Evolutionary conservation across 2,888 invertebrate species (phyloP).

Genomic region (Agonopterix subpropinquella): DNA sequence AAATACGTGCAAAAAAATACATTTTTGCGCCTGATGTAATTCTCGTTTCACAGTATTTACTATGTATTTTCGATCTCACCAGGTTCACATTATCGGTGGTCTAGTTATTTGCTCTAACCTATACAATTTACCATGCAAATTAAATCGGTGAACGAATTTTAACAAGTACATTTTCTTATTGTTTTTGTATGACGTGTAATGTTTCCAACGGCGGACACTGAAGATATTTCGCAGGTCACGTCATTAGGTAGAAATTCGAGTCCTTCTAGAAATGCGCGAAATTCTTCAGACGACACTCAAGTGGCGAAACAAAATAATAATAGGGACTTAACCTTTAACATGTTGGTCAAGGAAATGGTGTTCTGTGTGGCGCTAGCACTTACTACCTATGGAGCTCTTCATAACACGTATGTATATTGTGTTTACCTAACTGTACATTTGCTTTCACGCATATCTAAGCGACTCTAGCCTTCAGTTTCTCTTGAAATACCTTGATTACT

Average conservation of each 20-base stretch:
- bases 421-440: no score
- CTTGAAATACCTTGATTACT: no score
- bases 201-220: slow-evolving; percentile 69
- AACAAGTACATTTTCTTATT: slow-evolving; percentile 29
- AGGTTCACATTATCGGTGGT: slow-evolving; percentile 15
- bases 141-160: slow-evolving; percentile 31
- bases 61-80: slow-evolving; percentile 30
- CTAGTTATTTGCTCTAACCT: slow-evolving; percentile 14
- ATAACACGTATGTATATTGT: slow-evolving; percentile 78
- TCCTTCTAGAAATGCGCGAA: slow-evolving; percentile 59
- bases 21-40: neutral
- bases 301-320: slow-evolving; percentile 45
- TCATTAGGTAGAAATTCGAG: slow-evolving; percentile 47
- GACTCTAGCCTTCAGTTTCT: no score
- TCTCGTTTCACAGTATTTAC: slow-evolving; percentile 19
- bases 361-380: slow-evolving; percentile 79
- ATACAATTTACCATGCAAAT: slow-evolving; percentile 37
- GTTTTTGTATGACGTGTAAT: slow-evolving; percentile 74
- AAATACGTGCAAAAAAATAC: no score
- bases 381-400: slow-evolving; percentile 81
- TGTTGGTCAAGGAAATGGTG: slow-evolving; percentile 79
- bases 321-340: slow-evolving; percentile 64
- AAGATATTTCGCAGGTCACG: slow-evolving; percentile 66
- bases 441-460: no score
- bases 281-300: slow-evolving; percentile 46